A percentile compares a stretch with the other conserved stretches of the same genome.
Evolutionary conservation across 2,113 vertebrate species (phyloP).

Genomic region (Oxygymnocypris stewartii): DNA sequence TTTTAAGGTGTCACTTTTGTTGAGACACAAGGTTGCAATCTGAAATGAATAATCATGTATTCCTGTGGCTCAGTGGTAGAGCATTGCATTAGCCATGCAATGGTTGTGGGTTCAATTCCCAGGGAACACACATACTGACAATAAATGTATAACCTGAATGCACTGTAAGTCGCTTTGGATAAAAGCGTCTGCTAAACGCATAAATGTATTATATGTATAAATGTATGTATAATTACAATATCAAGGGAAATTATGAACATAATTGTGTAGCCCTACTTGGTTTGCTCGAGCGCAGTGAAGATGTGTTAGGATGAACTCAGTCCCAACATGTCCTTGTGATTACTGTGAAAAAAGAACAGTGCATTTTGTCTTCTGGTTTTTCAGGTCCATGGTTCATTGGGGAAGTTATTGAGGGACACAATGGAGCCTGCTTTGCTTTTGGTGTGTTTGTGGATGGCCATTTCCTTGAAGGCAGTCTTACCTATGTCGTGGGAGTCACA

Average conservation of each 20-base stretch:
- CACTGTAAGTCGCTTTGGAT: too few relatives aligned
- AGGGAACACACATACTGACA: too few relatives aligned
- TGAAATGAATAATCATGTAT: not conserved
- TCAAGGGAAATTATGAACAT: not conserved
- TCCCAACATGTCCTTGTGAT: not conserved
- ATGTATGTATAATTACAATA: too few relatives aligned
- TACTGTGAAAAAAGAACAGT: not conserved
- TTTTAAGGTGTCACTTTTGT: not conserved
- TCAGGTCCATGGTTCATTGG: constrained; percentile 96
- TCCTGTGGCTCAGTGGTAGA: too few relatives aligned
- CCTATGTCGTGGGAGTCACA: constrained; percentile 83
- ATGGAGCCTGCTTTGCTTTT: constrained; percentile 90
- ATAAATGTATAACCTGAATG: too few relatives aligned
- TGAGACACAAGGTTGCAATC: not conserved
- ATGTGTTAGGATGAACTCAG: not conserved
- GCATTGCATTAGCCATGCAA: too few relatives aligned
- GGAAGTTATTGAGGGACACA: constrained; percentile 88
- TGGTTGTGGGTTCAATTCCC: too few relatives aligned
- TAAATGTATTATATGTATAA: too few relatives aligned
- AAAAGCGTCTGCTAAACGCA: too few relatives aligned
- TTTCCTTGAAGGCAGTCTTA: constrained; percentile 89
- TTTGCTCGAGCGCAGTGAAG: not conserved
- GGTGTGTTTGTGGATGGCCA: constrained; percentile 86
- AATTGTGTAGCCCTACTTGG: not conserved
- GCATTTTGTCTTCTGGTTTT: constrained; percentile 2